These are phyloP conservation scores for Acyrthosiphon pisum DNA, from an alignment of 1,140 invertebrate species.

Conservation along the genomic window DNA sequence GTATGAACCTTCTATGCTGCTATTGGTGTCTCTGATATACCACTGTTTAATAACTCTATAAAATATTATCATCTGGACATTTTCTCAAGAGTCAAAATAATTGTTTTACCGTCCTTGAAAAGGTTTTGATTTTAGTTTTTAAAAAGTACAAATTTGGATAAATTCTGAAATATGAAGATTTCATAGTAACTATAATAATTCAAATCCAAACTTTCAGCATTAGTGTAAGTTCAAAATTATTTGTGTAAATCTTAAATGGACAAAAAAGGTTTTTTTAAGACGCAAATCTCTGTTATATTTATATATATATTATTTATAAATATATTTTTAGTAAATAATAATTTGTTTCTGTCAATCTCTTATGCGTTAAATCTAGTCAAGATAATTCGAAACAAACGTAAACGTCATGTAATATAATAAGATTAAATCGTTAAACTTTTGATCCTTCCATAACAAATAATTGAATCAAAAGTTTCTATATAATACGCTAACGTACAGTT, in stretches of 20 bases:
- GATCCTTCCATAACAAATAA: not conserved
- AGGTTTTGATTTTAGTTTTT: not conserved
- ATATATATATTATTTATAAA: no score
- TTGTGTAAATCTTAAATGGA: no score
- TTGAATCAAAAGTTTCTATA: not conserved
- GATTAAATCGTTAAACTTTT: not conserved
- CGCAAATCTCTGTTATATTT: no score
- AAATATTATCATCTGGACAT: not conserved
- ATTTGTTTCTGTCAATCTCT: not conserved
- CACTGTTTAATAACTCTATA: not conserved
- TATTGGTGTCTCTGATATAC: not conserved
- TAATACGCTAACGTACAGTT: not conserved
- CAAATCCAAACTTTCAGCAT: not conserved
- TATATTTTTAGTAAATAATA: not conserved
- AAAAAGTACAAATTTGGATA: not conserved
- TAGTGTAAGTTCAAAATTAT: not conserved
- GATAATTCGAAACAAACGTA: not conserved
- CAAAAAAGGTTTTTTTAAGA: no score
- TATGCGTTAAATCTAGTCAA: not conserved
- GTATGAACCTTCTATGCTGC: not conserved
- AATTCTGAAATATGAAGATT: not conserved
- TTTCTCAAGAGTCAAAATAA: not conserved
- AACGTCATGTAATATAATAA: not conserved
- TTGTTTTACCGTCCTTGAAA: not conserved
- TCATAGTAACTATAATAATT: not conserved